Conservation (phyloP, 2,888 invertebrate species). For the Matsumyia berberina region DNA sequence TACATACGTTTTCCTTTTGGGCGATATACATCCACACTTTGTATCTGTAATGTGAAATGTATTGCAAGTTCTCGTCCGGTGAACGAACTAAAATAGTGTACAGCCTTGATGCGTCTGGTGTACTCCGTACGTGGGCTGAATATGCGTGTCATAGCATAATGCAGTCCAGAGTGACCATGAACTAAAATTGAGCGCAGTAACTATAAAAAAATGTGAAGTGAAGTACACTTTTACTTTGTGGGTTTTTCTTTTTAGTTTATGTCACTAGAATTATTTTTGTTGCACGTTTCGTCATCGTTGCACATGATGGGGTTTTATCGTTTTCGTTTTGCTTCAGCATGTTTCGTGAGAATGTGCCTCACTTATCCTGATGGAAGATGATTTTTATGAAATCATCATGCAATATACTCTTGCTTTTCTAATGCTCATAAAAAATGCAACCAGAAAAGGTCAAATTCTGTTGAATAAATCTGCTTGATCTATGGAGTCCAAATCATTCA, state of each 20-base stretch:
- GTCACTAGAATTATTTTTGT: constrained; percentile 4
- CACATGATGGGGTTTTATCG: too few species aligned
- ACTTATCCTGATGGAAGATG: too few species aligned
- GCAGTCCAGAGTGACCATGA: constrained; percentile 41
- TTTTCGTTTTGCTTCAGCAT: too few species aligned
- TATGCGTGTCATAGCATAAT: constrained; percentile 30
- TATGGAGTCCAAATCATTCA: too few species aligned
- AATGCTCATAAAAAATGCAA: too few species aligned
- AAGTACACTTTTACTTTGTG: constrained; percentile 25
- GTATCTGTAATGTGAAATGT: neutral
- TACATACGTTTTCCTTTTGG: constrained; percentile 15
- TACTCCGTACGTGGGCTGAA: constrained; percentile 32
- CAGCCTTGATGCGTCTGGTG: constrained; percentile 35
- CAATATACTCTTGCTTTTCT: too few species aligned
- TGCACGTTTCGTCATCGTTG: neutral
- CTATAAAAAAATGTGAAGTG: constrained; percentile 2
- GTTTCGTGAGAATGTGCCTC: too few species aligned
- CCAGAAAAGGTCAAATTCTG: too few species aligned
- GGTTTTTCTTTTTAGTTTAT: neutral
- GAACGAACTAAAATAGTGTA: constrained; percentile 49
- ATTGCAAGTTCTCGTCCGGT: constrained; percentile 38
- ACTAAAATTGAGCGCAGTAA: constrained; percentile 33
- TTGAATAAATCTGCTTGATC: too few species aligned
- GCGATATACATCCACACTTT: neutral
- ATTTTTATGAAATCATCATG: too few species aligned